Base-by-base conservation (phyloP, 2,888 invertebrate species). In the Ichneumoninae sp. region DNA sequence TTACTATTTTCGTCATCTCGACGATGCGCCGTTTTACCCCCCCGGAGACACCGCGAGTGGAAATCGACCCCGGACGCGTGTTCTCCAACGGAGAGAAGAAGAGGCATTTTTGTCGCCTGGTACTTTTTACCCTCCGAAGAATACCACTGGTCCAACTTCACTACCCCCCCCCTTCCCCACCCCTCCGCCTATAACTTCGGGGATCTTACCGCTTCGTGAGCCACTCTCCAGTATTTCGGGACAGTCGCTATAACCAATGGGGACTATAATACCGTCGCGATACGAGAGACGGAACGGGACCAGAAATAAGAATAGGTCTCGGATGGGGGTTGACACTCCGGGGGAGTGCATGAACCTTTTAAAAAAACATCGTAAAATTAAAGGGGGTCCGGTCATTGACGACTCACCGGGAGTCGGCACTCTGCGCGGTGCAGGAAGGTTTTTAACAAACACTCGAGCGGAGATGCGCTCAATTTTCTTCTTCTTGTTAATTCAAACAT, bases 1-100 rank as follows among this genome's bases (percentile, higher is more conserved):
- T 68, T 68, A 80, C 76, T 85, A 85, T 85, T 82, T 85, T 82
- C 60, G 76, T 82, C 73, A 60, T 66, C 71, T 71, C 68, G 82
- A 79, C 82, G 82, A 82, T 79, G 79, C 75, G 76, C 54, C 82
- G 79, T 44, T 78, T 54, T 82, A 47, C 44, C 44, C 44, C 44
- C 66, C 52, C 79, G 30, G 79, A 85, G 82, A 85, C 71, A 79
- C 33, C 16, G 60, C 40, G 73, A 77, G 66, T 68, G 77, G 74
- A 77, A 66, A 76, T 73, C 33, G 57, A 74, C 80, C 78, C 78
- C 70, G 57, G 26, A 57, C 26, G 77, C 71, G 70, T 36, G 54
- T 69, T 52, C 50, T 44, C 40, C 54, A 33, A 73, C n/a, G 33
- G 33, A 50, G 69, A 78, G 47, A 54, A 47, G 8, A 54, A 79